Evolutionary conservation across 1,140 invertebrate genomes (phyloP).

Genomic region (Sycobia sp.): DNA sequence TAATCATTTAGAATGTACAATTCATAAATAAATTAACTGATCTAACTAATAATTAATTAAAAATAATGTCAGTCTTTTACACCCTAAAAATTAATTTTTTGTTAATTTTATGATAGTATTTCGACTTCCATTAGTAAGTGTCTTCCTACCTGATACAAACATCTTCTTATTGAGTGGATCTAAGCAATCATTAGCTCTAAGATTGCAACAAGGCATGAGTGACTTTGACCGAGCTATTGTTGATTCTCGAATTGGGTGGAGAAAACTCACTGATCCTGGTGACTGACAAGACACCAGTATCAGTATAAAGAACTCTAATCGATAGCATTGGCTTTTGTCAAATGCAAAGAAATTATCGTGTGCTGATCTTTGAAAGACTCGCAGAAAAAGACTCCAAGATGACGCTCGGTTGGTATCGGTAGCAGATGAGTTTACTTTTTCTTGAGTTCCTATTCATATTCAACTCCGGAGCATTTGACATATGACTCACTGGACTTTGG

Average conservation of each 20-base stretch:
- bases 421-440: slow-evolving; percentile 52
- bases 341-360: slow-evolving; percentile 41
- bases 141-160: slow-evolving; percentile 10
- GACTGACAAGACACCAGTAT: slow-evolving; percentile 57
- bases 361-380: slow-evolving; percentile 25
- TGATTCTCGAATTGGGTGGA: slow-evolving; percentile 57
- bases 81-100: no score
- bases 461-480: slow-evolving; percentile 28
- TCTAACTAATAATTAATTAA: not conserved
- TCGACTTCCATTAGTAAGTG: slow-evolving; percentile 17
- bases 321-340: slow-evolving; percentile 56
- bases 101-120: slow-evolving; percentile 17
- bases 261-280: slow-evolving; percentile 59
- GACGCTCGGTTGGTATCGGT: slow-evolving; percentile 57
- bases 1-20: no score
- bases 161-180: slow-evolving; percentile 17
- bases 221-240: slow-evolving; percentile 50
- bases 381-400: slow-evolving; percentile 47
- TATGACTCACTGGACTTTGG: slow-evolving; percentile 19
- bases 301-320: slow-evolving; percentile 45
- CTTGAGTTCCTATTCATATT: slow-evolving; percentile 30
- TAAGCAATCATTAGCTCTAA: slow-evolving; percentile 20
- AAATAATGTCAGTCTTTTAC: not conserved
- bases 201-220: slow-evolving; percentile 53
- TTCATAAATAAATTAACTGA: no score